These are phyloP conservation scores for Axinella damicornis DNA, from an alignment of 37 sponge, comb jelly and placozoan genomes.

Conservation along the genomic window DNA sequence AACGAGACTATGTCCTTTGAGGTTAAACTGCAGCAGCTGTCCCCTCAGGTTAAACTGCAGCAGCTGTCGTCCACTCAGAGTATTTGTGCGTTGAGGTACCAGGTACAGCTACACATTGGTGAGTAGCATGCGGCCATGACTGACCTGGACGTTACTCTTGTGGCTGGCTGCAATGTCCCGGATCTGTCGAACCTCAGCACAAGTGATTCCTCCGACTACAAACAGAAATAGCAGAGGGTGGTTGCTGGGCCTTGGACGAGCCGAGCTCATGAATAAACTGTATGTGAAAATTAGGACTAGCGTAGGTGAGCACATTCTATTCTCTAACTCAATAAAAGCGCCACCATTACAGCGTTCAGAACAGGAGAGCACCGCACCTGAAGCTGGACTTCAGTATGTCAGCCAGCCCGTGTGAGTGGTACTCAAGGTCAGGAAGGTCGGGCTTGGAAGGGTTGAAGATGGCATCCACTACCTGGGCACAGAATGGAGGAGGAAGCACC, in stretches of 20 bases:
- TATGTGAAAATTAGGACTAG: not conserved
- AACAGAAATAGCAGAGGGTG: conserved; percentile 62
- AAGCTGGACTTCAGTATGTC: conserved; percentile 61
- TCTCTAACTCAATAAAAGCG: too few species aligned
- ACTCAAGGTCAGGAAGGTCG: conserved; percentile 50
- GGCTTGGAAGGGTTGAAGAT: conserved; percentile 58
- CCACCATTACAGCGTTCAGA: too few species aligned
- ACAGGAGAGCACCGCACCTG: conserved; percentile 40
- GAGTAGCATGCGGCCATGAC: not conserved
- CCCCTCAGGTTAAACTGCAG: too few species aligned
- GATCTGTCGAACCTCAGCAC: conserved; percentile 44
- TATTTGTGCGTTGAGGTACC: too few species aligned
- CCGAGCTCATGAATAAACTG: conserved; percentile 82
- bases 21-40: too few species aligned
- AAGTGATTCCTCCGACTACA: conserved; percentile 76
- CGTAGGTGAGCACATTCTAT: too few species aligned
- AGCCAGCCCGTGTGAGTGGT: conserved; percentile 64
- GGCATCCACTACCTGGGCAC: conserved; percentile 51
- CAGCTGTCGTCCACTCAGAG: too few species aligned
- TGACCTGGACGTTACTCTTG: conserved; percentile 40
- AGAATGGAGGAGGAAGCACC: too few species aligned
- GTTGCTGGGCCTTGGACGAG: conserved; percentile 56
- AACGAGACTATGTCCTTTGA: too few species aligned
- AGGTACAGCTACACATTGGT: too few species aligned
- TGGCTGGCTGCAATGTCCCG: conserved; percentile 24